These are phyloP conservation scores for Drosophila oshimai DNA, from an alignment of 1,140 invertebrate genomes.

Conservation along the genomic window DNA sequence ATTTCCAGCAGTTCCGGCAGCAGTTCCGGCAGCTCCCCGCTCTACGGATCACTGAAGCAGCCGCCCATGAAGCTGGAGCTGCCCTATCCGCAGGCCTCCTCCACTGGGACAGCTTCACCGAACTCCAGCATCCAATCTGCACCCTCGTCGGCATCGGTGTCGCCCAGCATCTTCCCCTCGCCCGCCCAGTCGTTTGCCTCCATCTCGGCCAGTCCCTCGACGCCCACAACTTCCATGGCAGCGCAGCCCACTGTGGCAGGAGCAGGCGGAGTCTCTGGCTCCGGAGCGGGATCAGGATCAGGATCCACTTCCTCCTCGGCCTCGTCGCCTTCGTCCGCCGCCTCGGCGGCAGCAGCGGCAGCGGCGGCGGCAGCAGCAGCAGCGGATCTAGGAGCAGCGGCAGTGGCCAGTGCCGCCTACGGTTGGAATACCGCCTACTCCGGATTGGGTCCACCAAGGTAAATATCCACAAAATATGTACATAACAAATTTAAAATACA, in stretches of 20 bases:
- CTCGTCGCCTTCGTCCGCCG: constrained; percentile 19
- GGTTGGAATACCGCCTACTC: constrained; percentile 74
- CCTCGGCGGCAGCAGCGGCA: constrained; percentile 45
- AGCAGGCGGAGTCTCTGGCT: too few relatives aligned
- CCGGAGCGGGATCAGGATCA: neutral
- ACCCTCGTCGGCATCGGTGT: constrained; percentile 73
- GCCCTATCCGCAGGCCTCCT: constrained; percentile 80
- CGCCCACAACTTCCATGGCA: constrained; percentile 54
- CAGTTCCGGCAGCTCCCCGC: constrained; percentile 26
- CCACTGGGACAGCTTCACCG: constrained; percentile 77
- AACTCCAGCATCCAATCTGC: constrained; percentile 78
- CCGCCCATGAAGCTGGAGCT: constrained; percentile 76
- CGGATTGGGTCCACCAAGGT: constrained; percentile 67
- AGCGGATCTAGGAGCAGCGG: constrained; percentile 72
- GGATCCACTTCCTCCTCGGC: constrained; percentile 14
- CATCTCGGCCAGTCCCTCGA: constrained; percentile 63
- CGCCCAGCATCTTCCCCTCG: constrained; percentile 76
- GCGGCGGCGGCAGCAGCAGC: constrained; percentile 62
- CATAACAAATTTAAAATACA: too few relatives aligned
- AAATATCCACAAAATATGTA: constrained; percentile 35
- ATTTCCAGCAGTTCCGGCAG: constrained; percentile 25
- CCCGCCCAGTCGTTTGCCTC: constrained; percentile 74
- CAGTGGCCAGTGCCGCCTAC: constrained; percentile 72
- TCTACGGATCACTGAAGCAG: constrained; percentile 28
- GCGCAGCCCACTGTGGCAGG: constrained; percentile 31